These are phyloP conservation scores for Gadopsis marmoratus DNA, from an alignment of 2,797 vertebrate genomes.

Conservation along the genomic window DNA sequence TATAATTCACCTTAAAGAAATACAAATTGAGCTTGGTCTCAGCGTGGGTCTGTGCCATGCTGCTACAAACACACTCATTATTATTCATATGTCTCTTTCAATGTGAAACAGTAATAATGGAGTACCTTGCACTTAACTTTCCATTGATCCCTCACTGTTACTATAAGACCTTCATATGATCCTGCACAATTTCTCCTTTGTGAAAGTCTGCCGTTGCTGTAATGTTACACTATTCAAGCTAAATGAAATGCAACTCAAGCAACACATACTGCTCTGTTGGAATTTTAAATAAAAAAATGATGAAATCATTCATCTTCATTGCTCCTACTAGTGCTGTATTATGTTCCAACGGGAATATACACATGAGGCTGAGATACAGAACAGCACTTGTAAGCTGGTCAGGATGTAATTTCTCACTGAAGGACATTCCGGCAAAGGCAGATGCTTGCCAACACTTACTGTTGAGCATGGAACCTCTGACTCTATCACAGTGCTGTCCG, in stretches of 20 bases:
- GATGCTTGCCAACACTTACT: background rate
- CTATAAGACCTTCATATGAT: background rate
- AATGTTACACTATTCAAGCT: background rate
- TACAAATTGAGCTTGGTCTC: background rate
- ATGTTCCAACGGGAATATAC: background rate
- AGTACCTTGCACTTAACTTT: background rate
- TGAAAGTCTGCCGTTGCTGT: constrained; percentile 2
- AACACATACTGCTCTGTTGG: background rate
- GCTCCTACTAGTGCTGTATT: background rate
- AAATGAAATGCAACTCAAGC: background rate
- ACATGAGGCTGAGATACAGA: background rate
- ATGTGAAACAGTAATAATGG: background rate
- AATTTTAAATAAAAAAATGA: background rate
- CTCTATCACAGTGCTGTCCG: background rate
- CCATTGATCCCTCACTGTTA: background rate
- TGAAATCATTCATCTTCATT: background rate
- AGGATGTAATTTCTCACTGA: background rate
- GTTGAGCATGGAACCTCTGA: background rate
- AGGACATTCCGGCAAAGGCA: background rate
- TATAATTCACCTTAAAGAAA: constrained; percentile 7
- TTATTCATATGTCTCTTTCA: background rate
- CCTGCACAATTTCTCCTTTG: background rate
- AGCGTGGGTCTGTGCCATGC: background rate
- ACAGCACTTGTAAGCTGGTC: background rate
- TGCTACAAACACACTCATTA: background rate